Evolutionary conservation across 2,797 vertebrate species (phyloP).

Genomic region (Acipenser transmontanus): DNA sequence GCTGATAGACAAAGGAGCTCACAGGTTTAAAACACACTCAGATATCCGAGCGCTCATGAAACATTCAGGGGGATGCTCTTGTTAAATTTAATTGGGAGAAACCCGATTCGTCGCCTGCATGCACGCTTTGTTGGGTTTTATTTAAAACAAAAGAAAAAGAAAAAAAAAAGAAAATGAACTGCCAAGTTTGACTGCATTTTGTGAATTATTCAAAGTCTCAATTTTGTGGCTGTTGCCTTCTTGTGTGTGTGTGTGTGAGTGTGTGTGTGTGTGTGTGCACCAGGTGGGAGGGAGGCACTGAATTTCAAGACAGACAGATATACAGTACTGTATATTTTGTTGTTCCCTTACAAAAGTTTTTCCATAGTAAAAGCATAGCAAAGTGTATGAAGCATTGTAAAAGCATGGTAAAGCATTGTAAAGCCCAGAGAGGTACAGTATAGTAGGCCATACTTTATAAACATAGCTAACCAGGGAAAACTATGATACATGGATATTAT

Average conservation of each 20-base stretch:
- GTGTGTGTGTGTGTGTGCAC: neutral
- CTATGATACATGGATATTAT: too few relatives aligned
- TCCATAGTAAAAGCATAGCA: too few relatives aligned
- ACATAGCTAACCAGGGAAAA: too few relatives aligned
- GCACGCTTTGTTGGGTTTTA: constrained; percentile 41
- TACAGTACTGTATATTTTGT: too few relatives aligned
- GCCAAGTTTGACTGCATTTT: constrained; percentile 39
- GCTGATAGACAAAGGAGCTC: constrained; percentile 19
- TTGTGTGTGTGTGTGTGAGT: neutral
- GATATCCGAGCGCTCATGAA: constrained; percentile 50
- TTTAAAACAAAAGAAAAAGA: constrained; percentile 31
- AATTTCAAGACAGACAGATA: too few relatives aligned
- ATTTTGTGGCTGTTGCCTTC: neutral
- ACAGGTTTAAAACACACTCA: constrained; percentile 31
- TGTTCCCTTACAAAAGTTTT: too few relatives aligned
- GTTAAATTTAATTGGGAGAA: constrained; percentile 66
- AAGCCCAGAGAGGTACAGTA: too few relatives aligned
- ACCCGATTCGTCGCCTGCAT: constrained; percentile 34
- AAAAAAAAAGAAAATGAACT: constrained; percentile 33
- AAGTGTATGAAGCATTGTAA: too few relatives aligned
- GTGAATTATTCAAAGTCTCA: constrained; percentile 2
- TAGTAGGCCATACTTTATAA: too few relatives aligned
- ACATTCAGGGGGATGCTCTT: constrained; percentile 56
- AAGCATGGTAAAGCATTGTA: too few relatives aligned
- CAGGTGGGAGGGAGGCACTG: neutral